phyloP scores from a whole-genome alignment of 2,797 vertebrate genomes.

The Ispidina lecontei region DNA sequence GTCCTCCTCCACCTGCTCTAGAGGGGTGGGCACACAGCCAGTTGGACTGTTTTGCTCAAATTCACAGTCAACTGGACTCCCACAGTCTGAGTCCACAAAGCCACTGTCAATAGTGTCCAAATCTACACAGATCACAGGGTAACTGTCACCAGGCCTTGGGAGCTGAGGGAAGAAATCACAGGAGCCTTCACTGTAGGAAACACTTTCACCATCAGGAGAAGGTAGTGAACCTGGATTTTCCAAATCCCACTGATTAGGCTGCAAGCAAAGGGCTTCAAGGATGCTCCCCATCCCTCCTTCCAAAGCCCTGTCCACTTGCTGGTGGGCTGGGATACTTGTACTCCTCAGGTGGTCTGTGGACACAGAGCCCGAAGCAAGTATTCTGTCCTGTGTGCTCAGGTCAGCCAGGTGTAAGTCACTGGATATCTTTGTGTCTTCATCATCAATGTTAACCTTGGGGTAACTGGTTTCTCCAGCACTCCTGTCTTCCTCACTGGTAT shows the following conservation, averaged over 20 bases:
- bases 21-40: background rate
- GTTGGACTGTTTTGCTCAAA: constrained; percentile 48
- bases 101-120: constrained; percentile 92
- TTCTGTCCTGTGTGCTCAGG: background rate
- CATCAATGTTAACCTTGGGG: constrained; percentile 61
- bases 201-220: constrained; percentile 78
- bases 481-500: constrained; percentile 2
- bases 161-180: constrained; percentile 76
- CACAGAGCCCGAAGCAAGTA: constrained; percentile 61
- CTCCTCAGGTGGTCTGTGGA: background rate
- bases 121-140: constrained; percentile 84
- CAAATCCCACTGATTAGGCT: constrained; percentile 66
- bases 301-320: background rate
- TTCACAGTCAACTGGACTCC: constrained; percentile 77
- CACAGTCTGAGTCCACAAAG: constrained; percentile 89
- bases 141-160: constrained; percentile 81
- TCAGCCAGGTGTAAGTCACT: constrained; percentile 1
- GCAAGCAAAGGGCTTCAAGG: constrained; percentile 62
- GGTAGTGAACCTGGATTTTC: constrained; percentile 40
- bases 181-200: constrained; percentile 70
- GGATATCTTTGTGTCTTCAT: background rate
- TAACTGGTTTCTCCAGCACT: constrained; percentile 66
- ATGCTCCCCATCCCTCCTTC: constrained; percentile 35
- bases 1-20: constrained; percentile 29
- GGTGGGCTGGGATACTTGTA: background rate